Evolutionary conservation across 30 jellyfish, hydroid and myxozoan genomes (phyloP).

Genomic region (Hydra vulgaris): DNA sequence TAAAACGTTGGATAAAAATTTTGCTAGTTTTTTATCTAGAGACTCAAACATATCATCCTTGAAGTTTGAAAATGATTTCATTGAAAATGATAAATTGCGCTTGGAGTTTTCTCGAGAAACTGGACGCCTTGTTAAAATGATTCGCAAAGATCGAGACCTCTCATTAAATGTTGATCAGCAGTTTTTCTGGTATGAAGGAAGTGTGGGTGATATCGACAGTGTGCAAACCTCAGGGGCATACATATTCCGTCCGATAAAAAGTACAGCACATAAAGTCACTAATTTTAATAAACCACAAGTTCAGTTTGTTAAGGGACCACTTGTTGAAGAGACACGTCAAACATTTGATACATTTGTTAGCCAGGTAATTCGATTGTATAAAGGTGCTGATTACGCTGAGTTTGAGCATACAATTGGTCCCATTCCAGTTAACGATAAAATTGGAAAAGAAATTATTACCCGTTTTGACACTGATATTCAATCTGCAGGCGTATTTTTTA

Average conservation of each 20-base stretch:
- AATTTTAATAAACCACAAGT: conserved; percentile 40
- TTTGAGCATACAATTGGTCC: conserved; percentile 93
- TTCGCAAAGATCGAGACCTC: conserved; percentile 43
- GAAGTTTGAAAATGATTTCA: conserved; percentile 20
- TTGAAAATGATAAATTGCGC: conserved; percentile 48
- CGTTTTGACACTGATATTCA: conserved; percentile 63
- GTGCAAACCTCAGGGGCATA: conserved; percentile 95
- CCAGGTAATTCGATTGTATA: conserved; percentile 57
- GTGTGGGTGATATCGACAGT: conserved; percentile 50
- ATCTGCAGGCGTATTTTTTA: conserved; percentile 54
- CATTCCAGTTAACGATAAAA: conserved; percentile 59
- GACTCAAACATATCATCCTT: no score
- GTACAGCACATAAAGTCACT: conserved; percentile 33
- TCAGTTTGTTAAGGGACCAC: conserved; percentile 41
- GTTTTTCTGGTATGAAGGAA: conserved; percentile 80
- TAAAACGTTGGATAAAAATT: no score
- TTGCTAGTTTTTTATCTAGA: no score
- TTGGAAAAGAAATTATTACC: conserved; percentile 70
- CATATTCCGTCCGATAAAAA: conserved; percentile 57
- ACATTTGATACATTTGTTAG: conserved; percentile 71
- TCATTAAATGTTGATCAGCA: conserved; percentile 66
- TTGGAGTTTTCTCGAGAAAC: conserved; percentile 37
- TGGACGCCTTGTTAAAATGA: conserved; percentile 42
- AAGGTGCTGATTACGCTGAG: conserved; percentile 54
- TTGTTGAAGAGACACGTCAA: conserved; percentile 73